These are phyloP conservation scores for Leptestheria dahalacensis DNA, from an alignment of 1,140 invertebrate genomes.

Conservation along the genomic window DNA sequence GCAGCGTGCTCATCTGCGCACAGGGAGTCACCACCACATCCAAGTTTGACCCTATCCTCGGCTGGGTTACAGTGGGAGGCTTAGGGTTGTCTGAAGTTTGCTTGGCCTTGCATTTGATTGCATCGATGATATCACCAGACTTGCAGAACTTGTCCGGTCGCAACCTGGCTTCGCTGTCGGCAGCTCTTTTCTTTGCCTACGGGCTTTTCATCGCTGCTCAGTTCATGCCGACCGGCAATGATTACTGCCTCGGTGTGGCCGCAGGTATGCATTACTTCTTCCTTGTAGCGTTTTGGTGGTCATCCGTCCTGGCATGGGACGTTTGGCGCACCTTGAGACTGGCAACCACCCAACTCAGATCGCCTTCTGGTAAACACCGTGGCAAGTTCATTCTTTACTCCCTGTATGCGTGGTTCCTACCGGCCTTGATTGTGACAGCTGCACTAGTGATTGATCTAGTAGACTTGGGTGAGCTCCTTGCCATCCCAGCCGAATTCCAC, in stretches of 20 bases:
- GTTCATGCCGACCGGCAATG: slow-evolving; percentile 21
- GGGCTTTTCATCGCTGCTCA: slow-evolving; percentile 31
- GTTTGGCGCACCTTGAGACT: slow-evolving; percentile 36
- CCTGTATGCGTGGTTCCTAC: slow-evolving; percentile 36
- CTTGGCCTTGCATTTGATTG: slow-evolving; percentile 32
- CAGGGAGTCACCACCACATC: slow-evolving; percentile 13
- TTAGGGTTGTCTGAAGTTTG: slow-evolving; percentile 34
- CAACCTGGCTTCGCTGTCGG: slow-evolving; percentile 34
- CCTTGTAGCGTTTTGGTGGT: slow-evolving; percentile 42
- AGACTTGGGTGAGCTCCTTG: slow-evolving; percentile 21
- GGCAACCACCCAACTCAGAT: slow-evolving; percentile 36
- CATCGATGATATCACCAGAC: slow-evolving; percentile 32
- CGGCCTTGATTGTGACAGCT: slow-evolving; percentile 31
- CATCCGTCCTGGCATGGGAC: slow-evolving; percentile 42
- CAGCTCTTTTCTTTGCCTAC: slow-evolving; percentile 33
- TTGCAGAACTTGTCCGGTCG: slow-evolving; percentile 36
- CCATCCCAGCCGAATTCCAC: slow-evolving; percentile 26
- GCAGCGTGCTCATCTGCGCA: slow-evolving; percentile 23
- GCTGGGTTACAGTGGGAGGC: slow-evolving; percentile 31
- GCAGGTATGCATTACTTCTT: slow-evolving; percentile 36
- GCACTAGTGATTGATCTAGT: slow-evolving; percentile 34
- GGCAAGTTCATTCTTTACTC: slow-evolving; percentile 35
- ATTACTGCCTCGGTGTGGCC: slow-evolving; percentile 28
- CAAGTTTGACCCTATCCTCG: slow-evolving; percentile 31
- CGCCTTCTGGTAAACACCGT: slow-evolving; percentile 28